Percentiles rank a stretch among this genome's conserved stretches.
phyloP scores from a whole-genome alignment of 2,888 invertebrate genomes.

The Stenodema calcarata region DNA sequence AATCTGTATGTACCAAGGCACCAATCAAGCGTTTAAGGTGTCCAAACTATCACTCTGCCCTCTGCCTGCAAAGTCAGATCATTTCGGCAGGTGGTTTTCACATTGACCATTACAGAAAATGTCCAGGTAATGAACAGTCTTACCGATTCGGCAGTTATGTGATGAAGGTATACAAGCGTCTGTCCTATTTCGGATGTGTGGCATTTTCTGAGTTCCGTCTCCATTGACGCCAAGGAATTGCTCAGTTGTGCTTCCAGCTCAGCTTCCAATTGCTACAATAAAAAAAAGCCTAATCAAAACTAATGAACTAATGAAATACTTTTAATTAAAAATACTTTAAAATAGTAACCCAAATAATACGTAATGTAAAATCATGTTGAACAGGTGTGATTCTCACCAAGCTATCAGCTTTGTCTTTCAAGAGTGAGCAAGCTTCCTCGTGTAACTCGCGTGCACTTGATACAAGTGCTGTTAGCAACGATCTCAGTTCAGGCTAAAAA shows the following conservation, averaged over 20 bases:
- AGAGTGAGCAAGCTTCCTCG: conserved; percentile 74
- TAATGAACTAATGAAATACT: too few species aligned
- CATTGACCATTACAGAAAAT: too few species aligned
- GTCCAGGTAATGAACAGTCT: background rate
- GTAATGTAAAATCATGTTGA: background rate
- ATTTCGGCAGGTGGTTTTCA: too few species aligned
- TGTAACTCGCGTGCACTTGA: conserved; percentile 71
- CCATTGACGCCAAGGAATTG: conserved; percentile 72
- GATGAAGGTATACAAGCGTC: conserved; percentile 67
- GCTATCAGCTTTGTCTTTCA: conserved; percentile 73
- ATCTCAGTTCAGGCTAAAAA: conserved; percentile 70
- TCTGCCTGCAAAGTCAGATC: too few species aligned
- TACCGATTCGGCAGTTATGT: conserved; percentile 63
- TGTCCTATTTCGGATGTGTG: conserved; percentile 60
- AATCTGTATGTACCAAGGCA: too few species aligned
- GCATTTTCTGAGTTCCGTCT: conserved; percentile 75
- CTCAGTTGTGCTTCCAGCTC: conserved; percentile 75
- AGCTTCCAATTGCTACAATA: conserved; percentile 66
- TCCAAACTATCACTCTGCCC: too few species aligned
- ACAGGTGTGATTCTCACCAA: conserved; percentile 61
- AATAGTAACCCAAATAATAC: background rate
- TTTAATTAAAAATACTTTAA: background rate
- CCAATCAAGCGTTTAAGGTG: too few species aligned
- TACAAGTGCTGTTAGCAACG: conserved; percentile 79
- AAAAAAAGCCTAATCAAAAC: too few species aligned